Evolutionary conservation across 1,140 invertebrate species (phyloP).

Genomic region (Tribolium madens): DNA sequence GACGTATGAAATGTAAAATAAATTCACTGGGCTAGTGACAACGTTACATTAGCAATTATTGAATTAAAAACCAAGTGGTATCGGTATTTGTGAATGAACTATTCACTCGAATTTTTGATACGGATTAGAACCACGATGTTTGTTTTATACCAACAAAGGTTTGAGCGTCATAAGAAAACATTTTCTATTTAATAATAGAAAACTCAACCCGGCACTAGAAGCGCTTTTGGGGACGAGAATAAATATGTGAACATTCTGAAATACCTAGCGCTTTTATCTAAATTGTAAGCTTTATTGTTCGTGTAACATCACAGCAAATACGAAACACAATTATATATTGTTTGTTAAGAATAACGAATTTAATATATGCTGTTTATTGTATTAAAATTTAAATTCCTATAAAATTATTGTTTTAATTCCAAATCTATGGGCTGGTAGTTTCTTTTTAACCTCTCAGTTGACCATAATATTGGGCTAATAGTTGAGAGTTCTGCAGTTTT

Average conservation of each 20-base stretch:
- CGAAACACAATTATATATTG: too few species aligned
- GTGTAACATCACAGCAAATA: not conserved
- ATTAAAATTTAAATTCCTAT: constrained; percentile 18
- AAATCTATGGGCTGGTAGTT: not conserved
- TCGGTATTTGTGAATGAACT: too few species aligned
- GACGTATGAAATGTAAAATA: too few species aligned
- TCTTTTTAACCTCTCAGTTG: constrained; percentile 20
- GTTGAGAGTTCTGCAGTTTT: constrained; percentile 40
- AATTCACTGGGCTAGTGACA: too few species aligned
- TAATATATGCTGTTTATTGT: constrained; percentile 29
- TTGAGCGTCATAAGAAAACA: constrained; percentile 5
- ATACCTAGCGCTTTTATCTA: constrained; percentile 11
- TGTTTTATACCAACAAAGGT: not conserved
- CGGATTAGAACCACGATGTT: too few species aligned
- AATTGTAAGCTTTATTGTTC: constrained; percentile 6
- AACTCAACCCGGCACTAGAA: constrained; percentile 14
- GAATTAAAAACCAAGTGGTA: too few species aligned
- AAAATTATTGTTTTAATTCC: constrained; percentile 18
- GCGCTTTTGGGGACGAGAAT: constrained; percentile 21
- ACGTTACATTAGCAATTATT: too few species aligned
- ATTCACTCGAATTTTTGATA: too few species aligned
- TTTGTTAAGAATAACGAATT: too few species aligned
- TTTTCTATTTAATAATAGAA: constrained; percentile 33
- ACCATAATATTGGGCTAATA: constrained; percentile 40
- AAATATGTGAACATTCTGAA: constrained; percentile 27